Evolutionary conservation across 2,113 vertebrate genomes (phyloP), one percentile per base, ranked within the genome.

Genomic region (Gila orcuttii): DNA sequence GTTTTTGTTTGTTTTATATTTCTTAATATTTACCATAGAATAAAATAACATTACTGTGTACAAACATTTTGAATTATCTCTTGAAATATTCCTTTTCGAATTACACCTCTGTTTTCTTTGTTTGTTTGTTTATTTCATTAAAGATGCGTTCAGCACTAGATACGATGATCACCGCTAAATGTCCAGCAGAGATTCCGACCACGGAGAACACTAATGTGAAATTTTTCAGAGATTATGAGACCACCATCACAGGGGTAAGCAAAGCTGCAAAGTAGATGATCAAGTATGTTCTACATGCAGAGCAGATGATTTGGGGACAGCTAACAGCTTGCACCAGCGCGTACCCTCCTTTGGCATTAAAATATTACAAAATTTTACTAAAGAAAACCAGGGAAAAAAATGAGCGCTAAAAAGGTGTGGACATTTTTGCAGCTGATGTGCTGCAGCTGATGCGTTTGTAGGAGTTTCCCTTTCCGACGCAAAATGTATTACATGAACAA

Each of bases 171-270:
- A 91, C 89, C 0, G 87, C 94, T 13, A 86, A 94, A 36, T 97
- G 96, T 90, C 94, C 96, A 0, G 60, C 77, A 5, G 92, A 95
- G 84, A 90, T 97, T 71, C 80, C 92, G 64, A 86, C 90, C 68
- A 85, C 69, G 8, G 95, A 96, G 91, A 94, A 93, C 57, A 85
- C 84, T 17, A 57, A 91, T 10, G 96, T 97, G 77, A 94, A 93
- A 74, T 96, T 93, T 92, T 96, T 95, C 93, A 93, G 92, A 74
- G 94, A 96, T 88, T 96, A 95, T 87, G 96, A 97, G 90, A 88
- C 87, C 1, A 92, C 90, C 84, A 89, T 90, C 84, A 89, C 79
- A 47, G 73, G 88, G 90, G 93, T 95, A 69, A 86, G 92, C 86
- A 42, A 60, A 11, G 11, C 11, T 79, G 21, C 77, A 19, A 25